Evolutionary conservation across 2,113 vertebrate species (phyloP), one percentile per base, ranked within the genome.

Genomic region (Nerophis lumbriciformis): DNA sequence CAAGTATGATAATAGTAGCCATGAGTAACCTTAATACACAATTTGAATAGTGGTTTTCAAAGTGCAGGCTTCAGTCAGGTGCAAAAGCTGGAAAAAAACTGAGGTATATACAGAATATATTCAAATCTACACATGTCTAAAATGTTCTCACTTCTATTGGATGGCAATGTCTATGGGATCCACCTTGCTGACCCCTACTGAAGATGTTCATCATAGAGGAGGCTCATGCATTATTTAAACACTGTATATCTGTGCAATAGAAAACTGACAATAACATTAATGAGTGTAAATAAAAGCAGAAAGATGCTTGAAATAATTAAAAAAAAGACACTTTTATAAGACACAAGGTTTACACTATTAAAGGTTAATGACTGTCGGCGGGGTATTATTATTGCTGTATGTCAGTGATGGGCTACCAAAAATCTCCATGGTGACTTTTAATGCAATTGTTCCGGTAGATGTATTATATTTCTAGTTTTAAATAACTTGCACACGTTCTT

Each of bases 401-500:
- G 45, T 38, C 14, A 6, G 52, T 63, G 66, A 71, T 75, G 45
- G 28, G 73, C 38, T 9, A 9, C 39, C 39, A 10, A 42, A 8
- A 42, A 10, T 42, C 39, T 8, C 39, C 39, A 42, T 9, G 6
- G 6, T 42, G 39, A 42, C 39, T 9, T 42, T 42, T 42, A 42
- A 42, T 42, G 10, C 8, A 8, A 42, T 42, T 9, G 8, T 42
- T 42, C 50, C 11, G 1, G 28, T 11, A 37, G 1, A 42, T 15
- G 5, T 39, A 28, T 28, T 28, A 28, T 37, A 19, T 56, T 16
- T 42, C 16, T 16, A 39, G 6, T 11, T 7, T 54, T 61, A 60
- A 61, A 68, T 63, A 44, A 60, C 12, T 35, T 6, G 39, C 58
- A 69, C 63, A 69, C 6, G 57, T 62, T 51, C 67, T 56, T 63